Percentiles rank a stretch among this genome's conserved stretches.
These are phyloP conservation scores for Barbus barbus DNA, from an alignment of 2,113 vertebrate species.

Conservation along the genomic window DNA sequence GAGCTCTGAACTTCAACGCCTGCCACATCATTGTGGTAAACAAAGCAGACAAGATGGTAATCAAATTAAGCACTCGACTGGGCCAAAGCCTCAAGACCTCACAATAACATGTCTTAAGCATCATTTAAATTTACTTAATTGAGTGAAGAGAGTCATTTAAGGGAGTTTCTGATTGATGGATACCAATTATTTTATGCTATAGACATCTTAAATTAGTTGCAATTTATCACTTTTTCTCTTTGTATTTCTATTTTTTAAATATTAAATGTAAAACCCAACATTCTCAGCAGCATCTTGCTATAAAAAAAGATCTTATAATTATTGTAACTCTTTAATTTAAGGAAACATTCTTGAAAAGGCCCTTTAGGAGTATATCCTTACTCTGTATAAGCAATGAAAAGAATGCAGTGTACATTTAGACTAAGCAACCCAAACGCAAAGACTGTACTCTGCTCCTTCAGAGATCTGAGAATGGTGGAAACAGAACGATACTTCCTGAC, in stretches of 20 bases:
- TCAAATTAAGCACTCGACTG: neutral
- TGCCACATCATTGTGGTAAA: constrained; percentile 6
- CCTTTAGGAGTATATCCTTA: neutral
- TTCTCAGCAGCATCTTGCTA: neutral
- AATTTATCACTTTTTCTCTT: no score
- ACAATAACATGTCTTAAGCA: neutral
- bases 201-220: neutral
- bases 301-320: neutral
- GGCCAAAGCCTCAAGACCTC: neutral
- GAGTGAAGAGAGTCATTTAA: neutral
- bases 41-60: constrained; percentile 22
- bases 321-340: neutral
- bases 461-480: constrained; percentile 22
- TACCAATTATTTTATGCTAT: neutral
- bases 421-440: neutral
- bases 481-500: constrained; percentile 30
- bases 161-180: neutral
- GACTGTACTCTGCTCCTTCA: constrained; percentile 19
- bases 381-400: neutral
- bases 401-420: neutral
- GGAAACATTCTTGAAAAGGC: neutral
- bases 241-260: neutral
- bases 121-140: neutral
- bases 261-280: neutral
- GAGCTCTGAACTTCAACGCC: constrained; percentile 6